Evolutionary conservation across 1,140 invertebrate genomes (phyloP).

Genomic region (Penaeus indicus): DNA sequence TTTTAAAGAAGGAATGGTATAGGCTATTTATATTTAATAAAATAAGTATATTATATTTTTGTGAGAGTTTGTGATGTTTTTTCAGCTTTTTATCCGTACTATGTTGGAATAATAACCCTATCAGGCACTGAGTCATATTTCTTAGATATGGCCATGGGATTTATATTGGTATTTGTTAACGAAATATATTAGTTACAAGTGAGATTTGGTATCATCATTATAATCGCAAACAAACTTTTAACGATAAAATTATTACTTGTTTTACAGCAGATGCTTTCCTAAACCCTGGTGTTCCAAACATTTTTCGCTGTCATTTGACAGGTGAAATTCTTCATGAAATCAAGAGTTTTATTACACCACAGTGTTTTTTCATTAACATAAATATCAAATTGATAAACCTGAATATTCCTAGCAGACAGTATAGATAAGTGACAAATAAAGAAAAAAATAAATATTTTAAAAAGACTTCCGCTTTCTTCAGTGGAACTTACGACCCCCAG

Average conservation of each 20-base stretch:
- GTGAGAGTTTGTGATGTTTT: too few species aligned
- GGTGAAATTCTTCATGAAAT: slow-evolving; percentile 16
- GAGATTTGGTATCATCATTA: too few species aligned
- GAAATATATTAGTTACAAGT: too few species aligned
- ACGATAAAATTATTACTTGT: neutral
- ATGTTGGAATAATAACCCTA: too few species aligned
- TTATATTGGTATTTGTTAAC: too few species aligned
- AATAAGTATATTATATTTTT: too few species aligned
- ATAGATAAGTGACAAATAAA: neutral
- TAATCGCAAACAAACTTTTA: too few species aligned
- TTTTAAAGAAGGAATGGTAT: too few species aligned
- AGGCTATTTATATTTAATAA: too few species aligned
- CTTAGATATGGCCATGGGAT: too few species aligned
- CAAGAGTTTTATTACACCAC: neutral
- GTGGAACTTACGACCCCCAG: slow-evolving; percentile 36
- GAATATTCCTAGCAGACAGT: neutral
- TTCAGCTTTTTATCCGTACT: too few species aligned
- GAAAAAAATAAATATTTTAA: slow-evolving; percentile 16
- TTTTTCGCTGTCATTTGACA: slow-evolving; percentile 58
- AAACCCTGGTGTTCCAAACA: slow-evolving; percentile 53
- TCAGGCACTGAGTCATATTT: too few species aligned
- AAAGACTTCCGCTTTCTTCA: slow-evolving; percentile 16
- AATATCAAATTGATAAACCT: neutral
- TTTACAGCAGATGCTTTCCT: slow-evolving; percentile 33
- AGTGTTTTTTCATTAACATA: neutral